phyloP scores from a whole-genome alignment of 2,113 vertebrate species.

The Pyrgilauda ruficollis region DNA sequence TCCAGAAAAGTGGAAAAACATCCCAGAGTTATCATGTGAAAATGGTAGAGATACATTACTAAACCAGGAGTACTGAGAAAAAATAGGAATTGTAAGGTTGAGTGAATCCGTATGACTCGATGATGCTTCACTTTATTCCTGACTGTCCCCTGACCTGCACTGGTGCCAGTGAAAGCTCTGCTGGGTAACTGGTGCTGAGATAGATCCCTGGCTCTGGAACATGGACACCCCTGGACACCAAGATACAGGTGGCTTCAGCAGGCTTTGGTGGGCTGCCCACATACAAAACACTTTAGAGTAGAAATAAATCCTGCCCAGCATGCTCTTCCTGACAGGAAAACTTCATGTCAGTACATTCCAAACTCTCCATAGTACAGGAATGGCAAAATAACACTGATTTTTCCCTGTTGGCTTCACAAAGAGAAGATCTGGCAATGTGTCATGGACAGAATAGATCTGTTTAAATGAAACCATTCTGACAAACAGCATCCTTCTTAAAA shows the following conservation, averaged over 20 bases:
- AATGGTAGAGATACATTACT: background rate
- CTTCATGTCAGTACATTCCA: background rate
- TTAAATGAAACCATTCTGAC: background rate
- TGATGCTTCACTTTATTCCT: background rate
- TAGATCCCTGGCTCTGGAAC: background rate
- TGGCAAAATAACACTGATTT: background rate
- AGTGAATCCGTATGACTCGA: background rate
- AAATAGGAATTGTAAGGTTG: background rate
- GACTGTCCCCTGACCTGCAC: background rate
- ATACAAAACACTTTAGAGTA: background rate
- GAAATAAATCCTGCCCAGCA: background rate
- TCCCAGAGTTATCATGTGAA: background rate
- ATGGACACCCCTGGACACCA: background rate
- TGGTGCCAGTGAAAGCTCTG: background rate
- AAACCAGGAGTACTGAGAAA: background rate
- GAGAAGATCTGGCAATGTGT: background rate
- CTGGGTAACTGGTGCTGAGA: background rate
- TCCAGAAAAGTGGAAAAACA: background rate
- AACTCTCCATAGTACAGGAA: background rate
- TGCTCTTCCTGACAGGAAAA: background rate
- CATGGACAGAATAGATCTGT: background rate
- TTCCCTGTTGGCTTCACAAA: background rate
- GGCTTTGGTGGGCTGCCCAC: background rate
- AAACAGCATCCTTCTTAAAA: conserved; percentile 10
- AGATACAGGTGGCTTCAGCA: background rate